Evolutionary conservation across 2,797 vertebrate genomes (phyloP), one percentile per base, ranked within the genome.

Genomic region (Anas capensis): DNA sequence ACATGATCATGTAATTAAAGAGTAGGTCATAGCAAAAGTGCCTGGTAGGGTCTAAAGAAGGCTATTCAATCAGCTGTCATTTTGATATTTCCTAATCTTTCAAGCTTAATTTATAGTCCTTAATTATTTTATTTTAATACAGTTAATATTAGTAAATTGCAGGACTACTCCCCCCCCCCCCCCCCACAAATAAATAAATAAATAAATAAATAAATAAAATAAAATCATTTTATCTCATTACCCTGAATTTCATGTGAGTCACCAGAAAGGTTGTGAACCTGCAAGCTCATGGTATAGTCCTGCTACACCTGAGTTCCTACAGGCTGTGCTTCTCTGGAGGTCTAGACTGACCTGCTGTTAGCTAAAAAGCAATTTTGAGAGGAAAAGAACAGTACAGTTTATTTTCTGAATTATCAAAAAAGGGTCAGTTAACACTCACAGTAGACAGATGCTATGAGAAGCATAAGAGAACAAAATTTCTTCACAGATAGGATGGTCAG

Each of bases 31-130:
- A 72, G 69, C 40, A 88, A 49, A 78, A 48, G 7, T 34, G 9
- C 33, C 65, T 6, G 11, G 81, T 42, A 92, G 46, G 54, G 82
- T 88, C 58, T 72, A 75, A 90, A 54, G 49, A 69, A 88, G 8
- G n/a, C 88, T 88, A 69, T 51, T 75, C 61, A 92, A 81, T 80
- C 79, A 54, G 8, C 24, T 64, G 38, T 36, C 78, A 82, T 89
- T 64, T 57, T 61, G 40, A 53, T 21, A 82, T 87, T 91, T 85
- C 75, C 40, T 89, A 91, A 86, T 80, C 7, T 91, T 88, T 93
- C 61, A 56, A 78, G 24, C 7, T 92, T 65, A 78, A 87, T 87
- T 69, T 91, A 29, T 75, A 6, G 10, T 51, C 24, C n/a, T 56
- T 65, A 68, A 49, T 83, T 42, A 76, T 0, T 1, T 3, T 73